These are phyloP conservation scores for Pseudococcus longispinus DNA, from an alignment of 2,888 invertebrate species.

Conservation along the genomic window DNA sequence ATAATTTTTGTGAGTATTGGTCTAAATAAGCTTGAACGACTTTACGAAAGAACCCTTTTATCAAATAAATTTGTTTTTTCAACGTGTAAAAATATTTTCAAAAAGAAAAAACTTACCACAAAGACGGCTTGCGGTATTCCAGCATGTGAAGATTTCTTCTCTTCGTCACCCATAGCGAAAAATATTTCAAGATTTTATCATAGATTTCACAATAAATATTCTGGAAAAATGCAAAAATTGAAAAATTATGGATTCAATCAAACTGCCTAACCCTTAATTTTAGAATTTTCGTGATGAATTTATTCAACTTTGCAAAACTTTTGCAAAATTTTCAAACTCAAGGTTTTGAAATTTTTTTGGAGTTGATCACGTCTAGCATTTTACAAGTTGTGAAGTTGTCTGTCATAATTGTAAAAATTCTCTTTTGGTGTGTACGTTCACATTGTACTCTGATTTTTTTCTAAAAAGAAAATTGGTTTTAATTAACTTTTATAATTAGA, in stretches of 20 bases:
- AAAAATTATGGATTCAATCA: background rate
- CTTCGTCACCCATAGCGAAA: constrained; percentile 46
- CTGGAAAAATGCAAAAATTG: background rate
- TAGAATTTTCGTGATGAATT: no score
- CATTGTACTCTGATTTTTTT: no score
- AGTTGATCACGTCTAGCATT: background rate
- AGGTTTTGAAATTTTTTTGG: background rate
- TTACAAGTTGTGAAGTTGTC: no score
- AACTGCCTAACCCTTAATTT: no score
- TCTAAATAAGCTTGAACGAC: background rate
- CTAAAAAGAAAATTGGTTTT: no score
- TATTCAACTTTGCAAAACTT: background rate
- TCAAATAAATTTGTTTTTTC: no score
- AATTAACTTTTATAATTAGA: no score
- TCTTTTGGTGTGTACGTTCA: no score
- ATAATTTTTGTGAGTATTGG: background rate
- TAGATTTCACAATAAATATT: background rate
- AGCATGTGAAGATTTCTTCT: constrained; percentile 64
- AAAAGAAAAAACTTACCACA: constrained; percentile 72
- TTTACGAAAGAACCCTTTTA: no score
- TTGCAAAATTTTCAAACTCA: background rate
- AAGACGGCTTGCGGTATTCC: constrained; percentile 89
- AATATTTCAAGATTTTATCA: background rate
- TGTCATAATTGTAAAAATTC: no score
- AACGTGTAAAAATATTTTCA: no score